These are phyloP conservation scores for Incurvaria masculella DNA, from an alignment of 2,888 invertebrate genomes.

Conservation along the genomic window DNA sequence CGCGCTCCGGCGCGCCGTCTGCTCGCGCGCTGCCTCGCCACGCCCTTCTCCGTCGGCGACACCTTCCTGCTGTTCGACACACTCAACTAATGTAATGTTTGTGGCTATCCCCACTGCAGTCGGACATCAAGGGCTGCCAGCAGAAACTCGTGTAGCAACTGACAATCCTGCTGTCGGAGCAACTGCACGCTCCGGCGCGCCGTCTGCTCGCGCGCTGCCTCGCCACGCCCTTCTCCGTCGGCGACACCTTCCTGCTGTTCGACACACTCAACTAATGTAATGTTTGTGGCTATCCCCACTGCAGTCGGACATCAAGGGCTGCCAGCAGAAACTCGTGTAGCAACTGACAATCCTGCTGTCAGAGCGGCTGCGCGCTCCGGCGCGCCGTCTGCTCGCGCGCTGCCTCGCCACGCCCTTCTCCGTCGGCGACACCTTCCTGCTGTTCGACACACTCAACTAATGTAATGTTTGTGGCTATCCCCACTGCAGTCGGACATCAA, in stretches of 20 bases:
- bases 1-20: constrained; percentile 93
- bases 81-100: constrained; percentile 97
- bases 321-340: constrained; percentile 92
- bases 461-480: too few relatives aligned
- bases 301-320: constrained; percentile 93
- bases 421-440: constrained; percentile 94
- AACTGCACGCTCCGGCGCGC: constrained; percentile 92
- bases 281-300: too few relatives aligned
- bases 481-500: constrained; percentile 91
- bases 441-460: constrained; percentile 96
- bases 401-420: constrained; percentile 93
- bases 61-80: constrained; percentile 96
- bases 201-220: constrained; percentile 87
- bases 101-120: too few relatives aligned
- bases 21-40: constrained; percentile 88
- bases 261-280: constrained; percentile 98
- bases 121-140: constrained; percentile 95
- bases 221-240: constrained; percentile 94
- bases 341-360: constrained; percentile 89
- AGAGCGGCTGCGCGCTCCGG: constrained; percentile 91
- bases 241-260: constrained; percentile 94
- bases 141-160: constrained; percentile 94
- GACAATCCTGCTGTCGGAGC: constrained; percentile 83
- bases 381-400: constrained; percentile 84
- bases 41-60: constrained; percentile 95